Evolutionary conservation across 2,797 vertebrate genomes (phyloP), one percentile per base, ranked within the genome.

Genomic region (Sebastes diaconus): DNA sequence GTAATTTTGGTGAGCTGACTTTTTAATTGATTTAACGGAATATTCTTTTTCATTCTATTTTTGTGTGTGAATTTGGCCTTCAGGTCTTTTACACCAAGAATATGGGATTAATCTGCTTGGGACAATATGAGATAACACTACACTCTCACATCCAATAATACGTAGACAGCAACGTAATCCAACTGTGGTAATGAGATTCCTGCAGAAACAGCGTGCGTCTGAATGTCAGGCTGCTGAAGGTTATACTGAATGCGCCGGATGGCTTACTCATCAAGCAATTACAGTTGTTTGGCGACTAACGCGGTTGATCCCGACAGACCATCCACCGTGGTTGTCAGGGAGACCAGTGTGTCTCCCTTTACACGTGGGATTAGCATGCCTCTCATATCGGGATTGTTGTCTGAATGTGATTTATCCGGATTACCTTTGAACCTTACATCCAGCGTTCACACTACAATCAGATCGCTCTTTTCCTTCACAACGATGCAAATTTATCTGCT

Each of bases 361-460:
- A 30, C 55, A 57, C 61, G 42, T 20, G 24, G 71, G 67, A 87
- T 84, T 84, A 86, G 78, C 50, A 79, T 75, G 72, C 77, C 75
- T 77, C 61, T 78, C 76, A 84, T 86, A 90, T 91, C 79, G 75
- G 63, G 32, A 76, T 65, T 84, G 68, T 78, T 78, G 78, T 84
- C 71, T 73, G 80, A 61, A 63, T 85, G 73, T 52, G 76, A 89
- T 88, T 88, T 84, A 85, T 83, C 73, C 12, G 22, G 81, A 92
- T 91, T 86, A 91, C 82, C 80, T 87, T 90, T 89, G 72, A 75
- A 75, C 83, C 36, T 84, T 83, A 87, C 79, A 85, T 91, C 25
- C 29, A 24, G 22, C 5, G 16, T 80, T 83, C 7, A 9, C 18
- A 30, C 73, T 67, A 16, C 73, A 79, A 86, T 83, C 83, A 75